Evolutionary conservation across 2,113 vertebrate genomes (phyloP).

Genomic region (Nasalis larvatus): DNA sequence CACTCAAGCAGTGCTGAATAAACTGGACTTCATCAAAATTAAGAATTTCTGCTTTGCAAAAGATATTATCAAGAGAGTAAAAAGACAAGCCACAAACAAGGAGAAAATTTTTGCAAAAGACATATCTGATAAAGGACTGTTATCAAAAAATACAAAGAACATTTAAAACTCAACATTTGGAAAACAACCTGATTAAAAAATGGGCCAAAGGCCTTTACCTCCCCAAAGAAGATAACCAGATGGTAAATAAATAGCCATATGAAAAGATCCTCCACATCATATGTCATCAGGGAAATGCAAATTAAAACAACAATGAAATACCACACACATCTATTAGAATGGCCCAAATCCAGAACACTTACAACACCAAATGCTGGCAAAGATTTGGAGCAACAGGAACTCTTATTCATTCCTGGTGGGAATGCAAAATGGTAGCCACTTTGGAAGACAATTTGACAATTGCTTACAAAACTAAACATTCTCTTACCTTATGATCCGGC

Average conservation of each 20-base stretch:
- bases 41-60: conserved; percentile 6
- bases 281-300: neutral
- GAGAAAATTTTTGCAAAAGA: conserved; percentile 37
- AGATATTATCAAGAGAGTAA: conserved; percentile 19
- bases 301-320: neutral
- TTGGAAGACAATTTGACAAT: neutral
- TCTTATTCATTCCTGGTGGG: neutral
- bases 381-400: neutral
- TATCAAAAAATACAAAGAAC: neutral
- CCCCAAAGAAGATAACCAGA: neutral
- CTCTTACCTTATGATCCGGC: neutral
- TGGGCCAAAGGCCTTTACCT: neutral
- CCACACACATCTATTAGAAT: neutral
- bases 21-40: conserved; percentile 19
- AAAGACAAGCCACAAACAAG: neutral
- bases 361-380: neutral
- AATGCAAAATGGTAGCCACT: neutral
- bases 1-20: neutral
- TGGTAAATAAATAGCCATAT: neutral
- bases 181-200: neutral
- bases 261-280: neutral
- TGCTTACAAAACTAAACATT: conserved; percentile 22
- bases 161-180: conserved; percentile 18
- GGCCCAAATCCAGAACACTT: neutral
- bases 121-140: neutral